Conservation (phyloP, 2,888 invertebrate genomes). For the Sympetrum striolatum region DNA sequence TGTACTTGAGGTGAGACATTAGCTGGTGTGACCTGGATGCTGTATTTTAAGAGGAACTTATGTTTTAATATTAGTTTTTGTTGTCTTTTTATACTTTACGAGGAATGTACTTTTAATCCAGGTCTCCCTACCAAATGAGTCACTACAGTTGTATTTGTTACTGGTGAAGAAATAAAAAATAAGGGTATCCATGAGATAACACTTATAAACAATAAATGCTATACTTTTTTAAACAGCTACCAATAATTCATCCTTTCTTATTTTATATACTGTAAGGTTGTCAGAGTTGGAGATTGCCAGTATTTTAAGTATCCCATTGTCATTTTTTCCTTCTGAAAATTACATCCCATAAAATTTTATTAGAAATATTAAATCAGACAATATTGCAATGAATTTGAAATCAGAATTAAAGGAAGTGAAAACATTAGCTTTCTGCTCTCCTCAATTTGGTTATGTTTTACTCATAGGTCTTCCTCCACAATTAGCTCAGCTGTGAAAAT, state of each 20-base stretch:
- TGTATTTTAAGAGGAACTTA: conserved; percentile 38
- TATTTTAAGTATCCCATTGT: no score
- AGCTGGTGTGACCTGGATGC: conserved; percentile 32
- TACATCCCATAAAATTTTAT: no score
- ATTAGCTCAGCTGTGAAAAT: no score
- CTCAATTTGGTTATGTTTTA: no score
- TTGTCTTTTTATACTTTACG: conserved; percentile 40
- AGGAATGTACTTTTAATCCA: conserved; percentile 37
- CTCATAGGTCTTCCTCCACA: no score
- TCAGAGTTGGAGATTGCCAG: no score
- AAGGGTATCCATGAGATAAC: conserved; percentile 27
- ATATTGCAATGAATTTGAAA: no score
- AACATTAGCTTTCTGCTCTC: no score
- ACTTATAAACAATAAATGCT: conserved; percentile 18
- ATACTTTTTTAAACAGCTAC: neutral
- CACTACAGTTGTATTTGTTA: conserved; percentile 38
- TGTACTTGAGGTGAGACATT: conserved; percentile 34
- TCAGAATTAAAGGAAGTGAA: no score
- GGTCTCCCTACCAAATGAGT: conserved; percentile 15
- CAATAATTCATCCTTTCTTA: neutral
- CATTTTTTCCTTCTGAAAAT: no score
- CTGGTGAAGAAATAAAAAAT: conserved; percentile 27
- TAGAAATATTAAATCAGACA: no score
- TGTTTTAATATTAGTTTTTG: conserved; percentile 42
- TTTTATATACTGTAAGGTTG: no score